Base-by-base conservation (phyloP, 1,140 invertebrate species). In the Coenobita brevimanus region DNA sequence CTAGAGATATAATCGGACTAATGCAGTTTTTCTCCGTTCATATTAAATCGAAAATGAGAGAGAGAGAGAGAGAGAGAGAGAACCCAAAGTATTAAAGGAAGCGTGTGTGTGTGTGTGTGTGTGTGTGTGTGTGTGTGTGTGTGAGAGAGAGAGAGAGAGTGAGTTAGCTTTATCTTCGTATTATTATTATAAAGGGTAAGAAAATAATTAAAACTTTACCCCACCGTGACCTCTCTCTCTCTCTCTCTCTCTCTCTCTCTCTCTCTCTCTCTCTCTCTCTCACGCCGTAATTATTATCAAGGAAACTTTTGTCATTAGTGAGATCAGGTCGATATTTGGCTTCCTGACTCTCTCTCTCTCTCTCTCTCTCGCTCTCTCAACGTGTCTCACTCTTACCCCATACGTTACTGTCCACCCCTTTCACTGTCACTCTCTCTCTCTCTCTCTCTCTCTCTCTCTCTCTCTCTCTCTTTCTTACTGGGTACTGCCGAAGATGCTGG, bases 201-300 rank as follows among this genome's bases (percentile, higher is more conserved):
- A n/a, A 62, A n/a, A 24, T 62, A 13, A 57, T 57, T 10, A 10
- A 57, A 57, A 10, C n/a, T n/a, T 57, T n/a, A 13, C 54, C n/a
- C 54, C n/a, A 10, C n/a, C 54, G 13, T n/a, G 13, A 10, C 36
- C 2, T 67, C 3, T 67, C 62, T 67, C 62, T 67, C 62, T 67
- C 62, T 67, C 62, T 67, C 62, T 67, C 62, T 67, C 62, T 67
- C 62, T 67, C 62, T 67, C 62, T 67, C 62, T 67, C 62, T 67
- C 62, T 67, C 62, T 67, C 62, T 67, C 62, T 67, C 62, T 67
- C 62, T 67, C 62, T 67, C 62, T 67, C 62, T 67, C 62, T 67
- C 1, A 1, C 1, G n/a, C n/a, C n/a, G n/a, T n/a, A n/a, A n/a
- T n/a, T n/a, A n/a, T n/a, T n/a, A n/a, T n/a, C n/a, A n/a, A n/a